A percentile compares a stretch with the other conserved stretches of the same genome.
Conservation (phyloP, 2,888 invertebrate genomes). For the Strigamia transsilvanica region DNA sequence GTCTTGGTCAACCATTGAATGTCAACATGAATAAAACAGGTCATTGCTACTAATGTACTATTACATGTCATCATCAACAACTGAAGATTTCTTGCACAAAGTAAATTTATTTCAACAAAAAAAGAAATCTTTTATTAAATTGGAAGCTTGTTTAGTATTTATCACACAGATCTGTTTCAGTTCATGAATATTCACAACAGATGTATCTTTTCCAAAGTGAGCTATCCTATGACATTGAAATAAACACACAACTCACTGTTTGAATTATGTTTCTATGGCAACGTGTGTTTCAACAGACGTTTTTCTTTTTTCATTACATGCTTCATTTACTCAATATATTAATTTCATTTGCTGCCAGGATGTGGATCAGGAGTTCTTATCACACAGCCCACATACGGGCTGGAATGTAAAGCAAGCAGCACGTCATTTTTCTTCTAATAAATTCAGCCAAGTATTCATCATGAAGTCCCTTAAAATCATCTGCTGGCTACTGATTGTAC, state of each 20-base stretch:
- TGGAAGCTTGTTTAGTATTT: not conserved
- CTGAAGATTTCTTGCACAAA: not conserved
- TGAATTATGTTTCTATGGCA: not conserved
- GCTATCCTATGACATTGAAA: too few relatives aligned
- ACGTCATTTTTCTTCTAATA: not conserved
- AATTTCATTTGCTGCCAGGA: not conserved
- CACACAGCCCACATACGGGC: slow-evolving; percentile 16
- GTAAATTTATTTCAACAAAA: not conserved
- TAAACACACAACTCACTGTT: not conserved
- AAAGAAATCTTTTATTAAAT: not conserved
- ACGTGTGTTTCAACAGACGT: slow-evolving; percentile 19
- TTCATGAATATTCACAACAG: not conserved
- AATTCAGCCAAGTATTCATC: not conserved
- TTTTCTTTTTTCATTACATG: not conserved
- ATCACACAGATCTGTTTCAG: not conserved
- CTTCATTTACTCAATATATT: not conserved
- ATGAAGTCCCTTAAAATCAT: not conserved
- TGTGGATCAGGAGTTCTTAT: slow-evolving; percentile 33
- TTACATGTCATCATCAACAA: too few relatives aligned
- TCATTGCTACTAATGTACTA: too few relatives aligned
- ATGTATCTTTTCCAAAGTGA: not conserved
- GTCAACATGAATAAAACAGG: too few relatives aligned
- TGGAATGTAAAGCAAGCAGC: not conserved
- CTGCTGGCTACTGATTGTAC: not conserved
- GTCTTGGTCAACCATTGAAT: too few relatives aligned